phyloP scores from a whole-genome alignment of 1,140 invertebrate genomes.

The Drosophila bifasciata region DNA sequence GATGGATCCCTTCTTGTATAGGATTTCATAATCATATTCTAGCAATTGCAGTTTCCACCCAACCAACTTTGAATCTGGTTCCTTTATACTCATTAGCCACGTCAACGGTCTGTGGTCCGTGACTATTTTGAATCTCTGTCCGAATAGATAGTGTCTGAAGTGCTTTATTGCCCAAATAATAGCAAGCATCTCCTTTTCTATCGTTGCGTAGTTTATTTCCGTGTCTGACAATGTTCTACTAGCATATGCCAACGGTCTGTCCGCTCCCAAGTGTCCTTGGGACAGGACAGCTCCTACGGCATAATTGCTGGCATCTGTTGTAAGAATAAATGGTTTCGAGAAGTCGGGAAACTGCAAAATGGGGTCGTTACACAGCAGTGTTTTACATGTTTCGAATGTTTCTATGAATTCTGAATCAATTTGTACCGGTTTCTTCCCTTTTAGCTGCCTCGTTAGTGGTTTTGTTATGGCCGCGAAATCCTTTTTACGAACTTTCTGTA shows the following conservation, averaged over 20 bases:
- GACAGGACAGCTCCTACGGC: no score
- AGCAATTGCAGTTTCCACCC: no score
- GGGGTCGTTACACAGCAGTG: constrained; percentile 25
- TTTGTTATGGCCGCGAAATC: constrained; percentile 43
- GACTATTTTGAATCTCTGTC: constrained; percentile 6
- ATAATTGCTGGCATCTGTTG: no score
- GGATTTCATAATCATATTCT: no score
- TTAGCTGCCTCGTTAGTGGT: constrained; percentile 15
- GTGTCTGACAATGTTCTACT: background rate
- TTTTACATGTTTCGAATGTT: constrained; percentile 24
- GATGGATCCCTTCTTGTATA: no score
- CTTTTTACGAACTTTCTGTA: constrained; percentile 49
- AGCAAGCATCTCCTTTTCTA: constrained; percentile 3
- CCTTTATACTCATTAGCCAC: constrained; percentile 11
- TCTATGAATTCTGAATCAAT: background rate
- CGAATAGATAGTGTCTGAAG: constrained; percentile 14
- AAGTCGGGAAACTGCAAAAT: constrained; percentile 46
- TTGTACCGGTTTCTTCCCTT: constrained; percentile 5
- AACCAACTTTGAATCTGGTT: no score
- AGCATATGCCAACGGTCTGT: background rate
- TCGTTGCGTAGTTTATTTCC: background rate
- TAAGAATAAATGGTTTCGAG: constrained; percentile 38
- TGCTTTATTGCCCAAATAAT: constrained; percentile 7
- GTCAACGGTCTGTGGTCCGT: constrained; percentile 22
- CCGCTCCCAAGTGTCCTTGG: no score